Evolutionary conservation across 2,888 invertebrate species (phyloP), one percentile per base, ranked within the genome.

Genomic region (Cantharis lateralis): DNA sequence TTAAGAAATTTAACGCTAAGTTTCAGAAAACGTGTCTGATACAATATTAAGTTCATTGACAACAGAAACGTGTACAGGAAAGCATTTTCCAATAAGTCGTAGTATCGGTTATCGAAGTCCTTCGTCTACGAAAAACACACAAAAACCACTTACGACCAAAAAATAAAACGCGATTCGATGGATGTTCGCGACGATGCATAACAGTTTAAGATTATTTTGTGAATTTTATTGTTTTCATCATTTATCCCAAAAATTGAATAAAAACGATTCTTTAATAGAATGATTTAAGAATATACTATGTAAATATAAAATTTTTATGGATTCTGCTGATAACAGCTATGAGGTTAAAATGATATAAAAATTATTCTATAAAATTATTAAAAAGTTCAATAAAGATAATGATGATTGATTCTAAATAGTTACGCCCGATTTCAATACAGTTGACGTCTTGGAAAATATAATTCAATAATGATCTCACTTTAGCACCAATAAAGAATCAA

Each of bases 91-190:
- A 81, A 81, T 82, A 82, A 82, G 80, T 81, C 79, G 76, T 81
- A 82, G 82, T 82, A 82, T 83, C 82, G 83, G 82, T 82, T 82
- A 82, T 82, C 80, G 81, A 80, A 48, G 78, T 74, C 78, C 76
- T 78, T 74, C 74, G 76, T 79, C 68, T 80, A 78, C 63, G 81
- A 80, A 82, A 82, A 82, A 78, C 81, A 81, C 80, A 82, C 81
- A 82, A 79, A 81, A 80, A 81, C 80, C 82, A 82, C 82, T 82
- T 82, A 82, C 74, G 75, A 70, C 74, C 75, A 74, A 76, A 78
- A 76, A 78, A 75, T 76, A 78, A 76, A 74, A 78, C 76, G 74
- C 74, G 72, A 71, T 64, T 74, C 70, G 71, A 71, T 61, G 64
- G 62, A 68, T 74, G 76, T 74, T 76, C 76, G 71, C 74, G 72